Evolutionary conservation across 2,888 invertebrate species (phyloP), one percentile per base, ranked within the genome.

Genomic region (Diaperis boleti): DNA sequence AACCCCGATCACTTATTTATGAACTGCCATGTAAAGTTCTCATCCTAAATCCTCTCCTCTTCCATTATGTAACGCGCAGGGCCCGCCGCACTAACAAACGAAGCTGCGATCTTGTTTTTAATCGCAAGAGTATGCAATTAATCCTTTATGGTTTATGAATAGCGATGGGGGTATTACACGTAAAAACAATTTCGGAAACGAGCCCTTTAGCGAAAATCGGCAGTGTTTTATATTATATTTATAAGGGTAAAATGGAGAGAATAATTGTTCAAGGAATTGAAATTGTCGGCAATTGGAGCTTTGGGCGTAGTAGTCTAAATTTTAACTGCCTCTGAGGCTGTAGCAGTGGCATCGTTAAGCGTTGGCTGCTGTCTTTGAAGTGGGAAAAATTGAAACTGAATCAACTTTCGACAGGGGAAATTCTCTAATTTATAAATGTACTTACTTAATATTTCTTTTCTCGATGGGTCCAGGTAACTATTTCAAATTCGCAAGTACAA

Each of bases 1-100:
- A 64, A 62, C 63, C 60, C 60, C 62, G 64, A 72, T 74, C 67
- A 70, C 68, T 69, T 72, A 74, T 74, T 74, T 72, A 73, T 69
- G 68, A 68, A 65, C 65, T 59, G 59, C 65, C 66, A 68, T 68
- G 70, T 69, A 70, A 68, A 72, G 67, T 71, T 67, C 68, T 66
- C 68, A 59, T 64, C 68, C 65, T 67, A 66, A 70, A 70, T 68
- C 68, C 69, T 67, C 66, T 68, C 52, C 65, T 62, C 57, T 52
- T 67, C 54, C 56, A 65, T 70, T 67, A 68, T 68, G 70, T 56
- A 67, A 20, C 22, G 35, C 33, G 20, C 37, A 33, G 13, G 14
- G 14, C 10, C 29, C 20, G 44, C 14, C 35, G 39, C 29, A 20
- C 37, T 26, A 60, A 50, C 49, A 57, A 59, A 49, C 60, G 63